Evolutionary conservation across 2,888 invertebrate species (phyloP), one percentile per base, ranked within the genome.

Genomic region (Gibbula magus): DNA sequence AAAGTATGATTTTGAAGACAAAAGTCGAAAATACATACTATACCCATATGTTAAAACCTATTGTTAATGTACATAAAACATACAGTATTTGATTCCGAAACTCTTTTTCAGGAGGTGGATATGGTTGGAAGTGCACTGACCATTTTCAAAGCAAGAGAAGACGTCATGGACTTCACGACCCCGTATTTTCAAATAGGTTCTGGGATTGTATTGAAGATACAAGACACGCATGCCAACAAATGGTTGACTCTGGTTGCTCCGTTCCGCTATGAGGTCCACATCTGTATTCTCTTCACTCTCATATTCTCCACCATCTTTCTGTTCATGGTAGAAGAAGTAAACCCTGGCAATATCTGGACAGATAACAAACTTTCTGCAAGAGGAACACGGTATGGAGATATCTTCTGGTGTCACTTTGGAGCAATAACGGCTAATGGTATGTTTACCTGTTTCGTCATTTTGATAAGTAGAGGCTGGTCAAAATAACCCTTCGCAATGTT

Each of bases 251-350:
- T 76, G 20, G n/a, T 76, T 5, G 53, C 25, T 3, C 76, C 54
- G 56, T 76, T 76, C 39, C 32, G 22, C 20, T 56, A 35, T n/a
- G 54, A 76, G 76, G 76, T 76, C 35, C 54, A 54, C n/a, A 5
- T 76, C 4, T 76, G 76, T 56, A 76, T 76, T n/a, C 54, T 32
- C n/a, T 25, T 53, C 20, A 29, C 54, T 22, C 35, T 76, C 20
- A 16, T 76, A n/a, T 51, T 76, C 54, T 35, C 76, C 35, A 56
- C 54, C 3, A 13, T 18, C n/a, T 56, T 76, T 16, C 56, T 76
- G 29, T 61, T 61, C 61, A 16, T 61, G 61, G 29, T 61, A 29
- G 61, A 61, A 61, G 61, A 61, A 61, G 25, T 61, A 4, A 61
- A 25, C 25, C 25, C 61, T 16, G 61, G 25, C 29, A 20, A 29